phyloP scores from a whole-genome alignment of 2,888 invertebrate genomes.

The Formica aserva region DNA sequence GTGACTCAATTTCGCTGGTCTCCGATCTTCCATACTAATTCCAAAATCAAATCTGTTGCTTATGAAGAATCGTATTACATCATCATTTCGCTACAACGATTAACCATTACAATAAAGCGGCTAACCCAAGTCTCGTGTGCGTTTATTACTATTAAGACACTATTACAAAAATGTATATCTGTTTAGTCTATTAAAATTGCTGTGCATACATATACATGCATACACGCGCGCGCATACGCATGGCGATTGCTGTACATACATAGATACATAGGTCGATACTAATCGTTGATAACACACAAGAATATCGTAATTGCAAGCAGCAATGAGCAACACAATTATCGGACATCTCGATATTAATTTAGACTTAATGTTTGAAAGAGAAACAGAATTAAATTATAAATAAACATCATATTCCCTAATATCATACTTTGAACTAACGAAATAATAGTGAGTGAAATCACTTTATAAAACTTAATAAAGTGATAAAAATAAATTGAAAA shows the following conservation, averaged over 20 bases:
- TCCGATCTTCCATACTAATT: conserved; percentile 24
- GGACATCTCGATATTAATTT: not conserved
- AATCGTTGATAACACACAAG: not conserved
- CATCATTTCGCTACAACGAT: not conserved
- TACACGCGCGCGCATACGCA: not conserved
- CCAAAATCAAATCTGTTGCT: conserved; percentile 33
- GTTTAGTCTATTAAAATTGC: not conserved
- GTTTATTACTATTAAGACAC: not conserved
- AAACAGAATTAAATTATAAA: not conserved
- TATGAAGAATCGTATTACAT: conserved; percentile 26
- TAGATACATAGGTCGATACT: not conserved
- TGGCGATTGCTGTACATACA: not conserved
- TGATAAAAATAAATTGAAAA: not conserved
- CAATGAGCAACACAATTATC: not conserved
- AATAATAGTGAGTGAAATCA: not conserved
- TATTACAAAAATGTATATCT: not conserved
- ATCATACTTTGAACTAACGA: not conserved
- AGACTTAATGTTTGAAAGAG: not conserved
- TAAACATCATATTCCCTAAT: not conserved
- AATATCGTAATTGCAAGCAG: not conserved
- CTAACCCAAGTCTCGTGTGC: too few relatives aligned
- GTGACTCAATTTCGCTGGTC: not conserved
- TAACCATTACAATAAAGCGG: not conserved
- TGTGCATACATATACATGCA: not conserved
- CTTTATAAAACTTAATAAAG: not conserved